Conservation (phyloP, 2,888 invertebrate genomes). For the Melanotus villosus region DNA sequence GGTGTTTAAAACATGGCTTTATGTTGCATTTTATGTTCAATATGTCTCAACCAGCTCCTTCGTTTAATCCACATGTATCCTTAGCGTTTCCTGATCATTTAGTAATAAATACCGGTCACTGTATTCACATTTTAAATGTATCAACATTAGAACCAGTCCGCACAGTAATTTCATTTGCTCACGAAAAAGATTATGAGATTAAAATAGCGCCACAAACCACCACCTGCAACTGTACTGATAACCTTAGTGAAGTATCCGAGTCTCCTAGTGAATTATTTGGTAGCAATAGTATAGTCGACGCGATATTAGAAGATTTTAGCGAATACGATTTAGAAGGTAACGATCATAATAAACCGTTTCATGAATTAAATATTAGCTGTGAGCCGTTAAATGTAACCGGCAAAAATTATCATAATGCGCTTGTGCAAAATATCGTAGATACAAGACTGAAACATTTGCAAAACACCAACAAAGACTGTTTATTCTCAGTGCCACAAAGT, state of each 20-base stretch:
- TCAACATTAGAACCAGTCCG: slow-evolving; percentile 60
- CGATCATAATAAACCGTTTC: slow-evolving; percentile 68
- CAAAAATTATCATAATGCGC: slow-evolving; percentile 67
- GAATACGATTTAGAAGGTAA: slow-evolving; percentile 67
- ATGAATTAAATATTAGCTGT: slow-evolving; percentile 68
- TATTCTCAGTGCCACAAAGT: slow-evolving; percentile 64
- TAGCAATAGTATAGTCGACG: slow-evolving; percentile 64
- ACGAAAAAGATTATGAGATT: slow-evolving; percentile 58
- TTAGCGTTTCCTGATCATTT: slow-evolving; percentile 66
- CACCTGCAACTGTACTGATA: slow-evolving; percentile 58
- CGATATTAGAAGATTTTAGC: slow-evolving; percentile 67
- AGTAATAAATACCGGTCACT: slow-evolving; percentile 67
- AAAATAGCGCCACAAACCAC: slow-evolving; percentile 50
- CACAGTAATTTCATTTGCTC: slow-evolving; percentile 50
- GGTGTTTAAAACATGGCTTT: slow-evolving; percentile 90
- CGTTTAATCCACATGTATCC: slow-evolving; percentile 65
- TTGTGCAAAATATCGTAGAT: slow-evolving; percentile 66
- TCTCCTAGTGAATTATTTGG: slow-evolving; percentile 63
- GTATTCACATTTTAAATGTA: slow-evolving; percentile 66
- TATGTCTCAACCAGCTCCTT: slow-evolving; percentile 84
- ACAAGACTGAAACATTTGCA: slow-evolving; percentile 65
- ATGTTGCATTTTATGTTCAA: slow-evolving; percentile 94
- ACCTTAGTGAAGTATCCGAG: slow-evolving; percentile 66
- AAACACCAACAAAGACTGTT: slow-evolving; percentile 61
- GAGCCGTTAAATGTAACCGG: slow-evolving; percentile 68